Percentiles rank a stretch among this genome's conserved stretches.
phyloP scores from a whole-genome alignment of 2,797 vertebrate species.

The Florisuga fusca region DNA sequence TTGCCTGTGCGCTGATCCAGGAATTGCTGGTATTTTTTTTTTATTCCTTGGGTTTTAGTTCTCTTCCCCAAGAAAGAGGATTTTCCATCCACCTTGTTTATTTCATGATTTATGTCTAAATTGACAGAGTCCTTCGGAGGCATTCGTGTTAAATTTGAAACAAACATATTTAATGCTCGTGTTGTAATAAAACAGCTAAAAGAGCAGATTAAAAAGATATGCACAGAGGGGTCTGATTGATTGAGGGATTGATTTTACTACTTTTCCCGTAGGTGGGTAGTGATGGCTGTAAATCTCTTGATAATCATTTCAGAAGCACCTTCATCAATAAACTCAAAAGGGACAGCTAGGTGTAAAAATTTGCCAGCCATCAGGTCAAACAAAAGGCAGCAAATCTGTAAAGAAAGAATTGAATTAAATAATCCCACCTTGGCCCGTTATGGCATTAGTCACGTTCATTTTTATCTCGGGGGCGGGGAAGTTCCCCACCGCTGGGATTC shows the following conservation, averaged over 20 bases:
- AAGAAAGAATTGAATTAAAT: conserved; percentile 54
- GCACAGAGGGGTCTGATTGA: conserved; percentile 61
- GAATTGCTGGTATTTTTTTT: neutral
- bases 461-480: neutral
- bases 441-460: conserved; percentile 10
- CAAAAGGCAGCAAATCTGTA: conserved; percentile 62
- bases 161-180: conserved; percentile 67
- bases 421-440: conserved; percentile 29
- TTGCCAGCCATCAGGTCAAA: conserved; percentile 59
- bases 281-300: conserved; percentile 69
- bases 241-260: conserved; percentile 70
- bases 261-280: conserved; percentile 66
- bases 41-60: neutral
- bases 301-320: conserved; percentile 71
- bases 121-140: conserved; percentile 54
- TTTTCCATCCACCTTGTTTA: conserved; percentile 55
- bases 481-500: neutral
- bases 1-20: neutral
- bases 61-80: neutral
- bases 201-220: conserved; percentile 69
- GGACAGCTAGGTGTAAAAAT: conserved; percentile 62
- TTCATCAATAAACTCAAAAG: conserved; percentile 71
- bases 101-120: conserved; percentile 58
- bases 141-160: conserved; percentile 68
- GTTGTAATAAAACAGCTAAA: conserved; percentile 70